Evolutionary conservation across 2,888 invertebrate species (phyloP), one percentile per base, ranked within the genome.

Genomic region (Limnephilus marmoratus): DNA sequence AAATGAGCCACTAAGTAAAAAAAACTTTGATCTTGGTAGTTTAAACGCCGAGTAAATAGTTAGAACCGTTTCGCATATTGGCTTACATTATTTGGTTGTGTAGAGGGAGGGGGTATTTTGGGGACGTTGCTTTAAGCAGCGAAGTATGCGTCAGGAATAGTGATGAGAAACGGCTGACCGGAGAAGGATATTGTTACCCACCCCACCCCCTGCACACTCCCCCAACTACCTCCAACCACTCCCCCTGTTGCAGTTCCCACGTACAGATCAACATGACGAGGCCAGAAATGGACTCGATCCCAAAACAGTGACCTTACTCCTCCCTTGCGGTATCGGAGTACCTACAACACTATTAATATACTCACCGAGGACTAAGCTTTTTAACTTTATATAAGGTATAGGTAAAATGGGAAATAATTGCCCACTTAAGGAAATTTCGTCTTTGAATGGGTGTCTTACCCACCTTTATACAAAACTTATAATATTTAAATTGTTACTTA

Each of bases 101-200:
- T 29, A 29, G 29, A 24, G 12, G 29, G 29, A 49, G 49, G 29
- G 29, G 29, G 53, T 49, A 18, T 87, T 87, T 87, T 49, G 82
- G 34, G 90, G 90, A 83, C 45, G 81, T 45, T 45, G 83, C 83
- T 82, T 90, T 49, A 90, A 82, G 90, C 83, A 82, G 90, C 82
- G 49, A 81, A 82, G 83, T 49, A 90, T 29, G 90, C 90, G 24
- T n/a, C 45, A 24, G 49, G 90, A 90, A 81, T 90, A 83, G 49
- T 83, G 90, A 90, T 90, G 90, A 83, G 83, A 53, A 82, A 81
- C 29, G 83, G 81, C 49, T 81, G 81, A 41, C 90, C 82, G 49
- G 90, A 49, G 41, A 82, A 68, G 49, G 82, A n/a, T 90, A 82
- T 90, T 81, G 90, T 90, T 83, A 41, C 49, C 82, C 90, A n/a